Percentiles rank a stretch among this genome's conserved stretches.
phyloP scores from a whole-genome alignment of 2,888 invertebrate genomes.

The Junonia oenone region DNA sequence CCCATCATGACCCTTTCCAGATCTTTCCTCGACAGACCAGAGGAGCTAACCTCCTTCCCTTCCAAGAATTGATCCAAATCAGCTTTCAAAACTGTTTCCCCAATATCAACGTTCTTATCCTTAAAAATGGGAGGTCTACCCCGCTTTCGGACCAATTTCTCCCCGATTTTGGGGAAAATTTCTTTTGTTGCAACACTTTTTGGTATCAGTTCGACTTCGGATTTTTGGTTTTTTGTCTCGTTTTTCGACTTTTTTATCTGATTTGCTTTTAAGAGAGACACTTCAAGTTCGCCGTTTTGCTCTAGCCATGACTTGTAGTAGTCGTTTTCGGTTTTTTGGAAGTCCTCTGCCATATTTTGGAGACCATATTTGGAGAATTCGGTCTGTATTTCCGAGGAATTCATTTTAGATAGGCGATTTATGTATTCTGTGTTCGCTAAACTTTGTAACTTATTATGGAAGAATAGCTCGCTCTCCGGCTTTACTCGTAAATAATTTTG shows the following conservation, averaged over 20 bases:
- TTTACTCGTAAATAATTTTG: slow-evolving; percentile 58
- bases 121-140: slow-evolving; percentile 70
- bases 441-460: slow-evolving; percentile 61
- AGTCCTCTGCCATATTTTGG: slow-evolving; percentile 51
- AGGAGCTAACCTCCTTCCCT: slow-evolving; percentile 72
- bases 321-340: slow-evolving; percentile 60
- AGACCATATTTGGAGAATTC: slow-evolving; percentile 69
- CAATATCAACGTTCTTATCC: slow-evolving; percentile 65
- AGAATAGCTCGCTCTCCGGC: slow-evolving; percentile 67
- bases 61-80: slow-evolving; percentile 74
- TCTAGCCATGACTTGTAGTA: slow-evolving; percentile 73
- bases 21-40: slow-evolving; percentile 69
- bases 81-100: slow-evolving; percentile 67
- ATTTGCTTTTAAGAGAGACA: slow-evolving; percentile 60
- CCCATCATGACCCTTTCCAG: slow-evolving; percentile 76
- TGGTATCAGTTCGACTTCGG: slow-evolving; percentile 68
- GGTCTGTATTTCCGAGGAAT: slow-evolving; percentile 56
- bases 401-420: slow-evolving; percentile 62
- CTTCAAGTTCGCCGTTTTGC: slow-evolving; percentile 71
- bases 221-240: slow-evolving; percentile 50
- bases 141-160: slow-evolving; percentile 53
- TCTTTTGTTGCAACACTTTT: slow-evolving; percentile 35
- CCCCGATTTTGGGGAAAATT: slow-evolving; percentile 48
- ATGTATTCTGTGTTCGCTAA: slow-evolving; percentile 61
- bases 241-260: slow-evolving; percentile 53